Conservation (phyloP, 2,797 vertebrate genomes). For the Mycteria americana region DNA sequence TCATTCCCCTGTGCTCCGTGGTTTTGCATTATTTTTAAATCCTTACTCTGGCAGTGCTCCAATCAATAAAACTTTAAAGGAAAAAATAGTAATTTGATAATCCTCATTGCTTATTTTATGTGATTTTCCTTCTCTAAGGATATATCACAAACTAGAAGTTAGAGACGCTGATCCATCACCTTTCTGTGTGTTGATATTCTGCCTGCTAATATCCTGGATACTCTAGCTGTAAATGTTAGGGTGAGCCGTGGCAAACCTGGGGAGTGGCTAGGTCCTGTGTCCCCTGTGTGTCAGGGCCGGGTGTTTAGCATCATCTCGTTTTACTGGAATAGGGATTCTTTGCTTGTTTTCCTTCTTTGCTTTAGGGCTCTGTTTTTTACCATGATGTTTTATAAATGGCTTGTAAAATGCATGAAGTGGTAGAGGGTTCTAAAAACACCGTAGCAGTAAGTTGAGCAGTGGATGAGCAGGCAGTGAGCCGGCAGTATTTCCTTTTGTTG, state of each 20-base stretch:
- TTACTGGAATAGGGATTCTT: background rate
- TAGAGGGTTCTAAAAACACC: background rate
- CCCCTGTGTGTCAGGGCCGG: accelerated
- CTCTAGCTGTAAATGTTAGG: accelerated
- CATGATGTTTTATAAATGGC: background rate
- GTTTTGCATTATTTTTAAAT: accelerated
- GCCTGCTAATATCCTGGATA: background rate
- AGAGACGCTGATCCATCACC: accelerated
- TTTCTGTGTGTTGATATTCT: too few relatives aligned
- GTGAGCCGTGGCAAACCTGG: background rate
- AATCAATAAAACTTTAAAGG: accelerated
- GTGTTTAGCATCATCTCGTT: background rate
- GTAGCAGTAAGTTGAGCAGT: background rate
- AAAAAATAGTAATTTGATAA: background rate
- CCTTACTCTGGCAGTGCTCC: background rate
- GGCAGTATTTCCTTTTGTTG: background rate
- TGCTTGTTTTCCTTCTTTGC: background rate
- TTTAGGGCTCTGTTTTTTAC: background rate
- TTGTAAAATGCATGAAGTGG: background rate
- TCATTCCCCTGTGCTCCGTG: accelerated
- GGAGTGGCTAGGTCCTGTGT: background rate
- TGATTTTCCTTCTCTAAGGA: background rate
- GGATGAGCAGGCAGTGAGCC: too few relatives aligned
- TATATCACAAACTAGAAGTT: background rate
- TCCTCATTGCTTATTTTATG: background rate